Percentiles rank a stretch among this genome's conserved stretches.
These are phyloP conservation scores for Caenorhabditis briggsae DNA, from an alignment of 1,140 invertebrate species.

Conservation along the genomic window DNA sequence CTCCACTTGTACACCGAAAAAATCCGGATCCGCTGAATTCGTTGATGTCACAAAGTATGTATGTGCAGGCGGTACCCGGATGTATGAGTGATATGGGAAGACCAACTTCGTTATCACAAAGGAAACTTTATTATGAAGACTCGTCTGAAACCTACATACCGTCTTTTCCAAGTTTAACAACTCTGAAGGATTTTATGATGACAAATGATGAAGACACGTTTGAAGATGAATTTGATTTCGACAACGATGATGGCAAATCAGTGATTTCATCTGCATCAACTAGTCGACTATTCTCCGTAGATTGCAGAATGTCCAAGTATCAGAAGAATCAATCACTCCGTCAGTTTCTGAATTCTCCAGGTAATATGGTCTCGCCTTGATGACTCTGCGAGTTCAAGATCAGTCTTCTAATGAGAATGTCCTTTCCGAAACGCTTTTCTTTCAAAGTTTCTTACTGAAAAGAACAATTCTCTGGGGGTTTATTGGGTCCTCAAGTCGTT, in stretches of 20 bases:
- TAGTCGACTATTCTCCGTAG: slow-evolving; percentile 23
- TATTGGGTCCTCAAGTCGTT: slow-evolving; percentile 40
- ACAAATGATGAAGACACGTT: slow-evolving; percentile 6
- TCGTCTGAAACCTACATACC: slow-evolving; percentile 40
- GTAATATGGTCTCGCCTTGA: background rate
- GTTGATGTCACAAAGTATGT: slow-evolving; percentile 36
- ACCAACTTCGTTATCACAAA: background rate
- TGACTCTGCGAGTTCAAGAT: background rate
- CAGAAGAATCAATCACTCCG: slow-evolving; percentile 30
- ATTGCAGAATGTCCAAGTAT: slow-evolving; percentile 37
- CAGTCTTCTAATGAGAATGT: background rate
- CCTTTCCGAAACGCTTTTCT: background rate
- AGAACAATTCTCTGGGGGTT: slow-evolving; percentile 21
- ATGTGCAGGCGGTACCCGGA: background rate
- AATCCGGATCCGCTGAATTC: slow-evolving; percentile 10
- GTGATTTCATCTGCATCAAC: slow-evolving; percentile 37
- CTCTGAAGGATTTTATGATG: slow-evolving; percentile 41
- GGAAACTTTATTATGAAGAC: slow-evolving; percentile 35
- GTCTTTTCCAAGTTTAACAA: slow-evolving; percentile 31
- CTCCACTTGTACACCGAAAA: background rate
- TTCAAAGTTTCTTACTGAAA: background rate
- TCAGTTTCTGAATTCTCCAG: slow-evolving; percentile 43
- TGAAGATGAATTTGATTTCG: slow-evolving; percentile 14
- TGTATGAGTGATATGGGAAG: background rate
- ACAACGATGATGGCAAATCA: slow-evolving; percentile 41